phyloP scores from a whole-genome alignment of 2,797 vertebrate genomes.

The Eremophila alpestris region DNA sequence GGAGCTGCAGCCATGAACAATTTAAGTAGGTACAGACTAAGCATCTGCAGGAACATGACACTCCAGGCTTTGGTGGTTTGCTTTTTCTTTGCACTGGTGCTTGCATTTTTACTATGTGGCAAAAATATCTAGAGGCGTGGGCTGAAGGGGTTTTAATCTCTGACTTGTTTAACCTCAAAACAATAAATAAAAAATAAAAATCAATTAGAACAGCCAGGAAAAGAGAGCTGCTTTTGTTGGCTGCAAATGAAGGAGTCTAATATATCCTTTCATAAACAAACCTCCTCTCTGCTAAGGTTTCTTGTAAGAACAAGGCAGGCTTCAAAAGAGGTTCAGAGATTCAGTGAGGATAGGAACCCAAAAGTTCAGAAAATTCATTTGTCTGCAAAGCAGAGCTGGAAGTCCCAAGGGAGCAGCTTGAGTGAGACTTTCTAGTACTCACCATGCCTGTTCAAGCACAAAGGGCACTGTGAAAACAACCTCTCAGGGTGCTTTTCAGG shows the following conservation, averaged over 20 bases:
- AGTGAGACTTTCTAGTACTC: background rate
- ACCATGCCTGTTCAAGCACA: background rate
- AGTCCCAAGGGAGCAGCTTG: background rate
- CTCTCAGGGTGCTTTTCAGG: constrained; percentile 24
- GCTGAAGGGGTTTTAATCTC: constrained; percentile 1
- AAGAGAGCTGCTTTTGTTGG: constrained; percentile 53
- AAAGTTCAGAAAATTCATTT: background rate
- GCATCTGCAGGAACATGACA: background rate
- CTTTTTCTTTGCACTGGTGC: background rate
- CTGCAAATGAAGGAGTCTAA: constrained; percentile 48
- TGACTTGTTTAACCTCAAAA: constrained; percentile 57
- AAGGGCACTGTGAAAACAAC: background rate
- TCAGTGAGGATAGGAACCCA: background rate
- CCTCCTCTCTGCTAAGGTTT: constrained; percentile 3
- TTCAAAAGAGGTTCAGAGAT: background rate
- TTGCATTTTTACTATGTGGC: constrained; percentile 14
- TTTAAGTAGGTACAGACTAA: background rate
- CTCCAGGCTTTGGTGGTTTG: background rate
- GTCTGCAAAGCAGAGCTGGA: background rate
- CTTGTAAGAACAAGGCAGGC: constrained; percentile 37
- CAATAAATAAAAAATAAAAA: constrained; percentile 63
- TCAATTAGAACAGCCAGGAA: constrained; percentile 38
- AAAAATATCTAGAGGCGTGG: constrained; percentile 9
- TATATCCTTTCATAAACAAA: constrained; percentile 49
- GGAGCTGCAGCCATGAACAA: background rate